Evolutionary conservation across 92 coral and sea anemone species (phyloP), one percentile per base, ranked within the genome.

Genomic region (Phenganax subtilis): DNA sequence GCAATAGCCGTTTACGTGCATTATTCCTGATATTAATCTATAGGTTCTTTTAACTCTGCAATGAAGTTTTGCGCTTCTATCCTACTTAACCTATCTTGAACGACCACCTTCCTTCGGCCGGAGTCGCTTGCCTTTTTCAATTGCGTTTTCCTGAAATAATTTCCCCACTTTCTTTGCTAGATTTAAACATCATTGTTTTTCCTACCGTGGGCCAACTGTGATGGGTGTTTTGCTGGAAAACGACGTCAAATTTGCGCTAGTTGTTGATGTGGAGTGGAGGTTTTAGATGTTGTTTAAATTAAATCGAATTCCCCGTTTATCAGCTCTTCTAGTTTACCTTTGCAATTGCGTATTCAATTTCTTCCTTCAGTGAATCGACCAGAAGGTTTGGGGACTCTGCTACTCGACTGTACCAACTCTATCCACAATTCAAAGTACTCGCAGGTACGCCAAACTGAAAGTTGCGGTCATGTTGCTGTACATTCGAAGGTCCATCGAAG

Each of bases 141-240:
- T 68, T 0, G 53, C 11, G 10, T 68, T n/a, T n/a, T 64, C 6
- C 17, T 7, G 6, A 17, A 17, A 61, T 54, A 12, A 10, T 29
- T 1, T 75, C 9, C 12, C 28, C 27, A 20, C 8, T 55, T 52
- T 65, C 57, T 17, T 71, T 54, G 61, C 52, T 73, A 93, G 97
- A 82, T 93, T 93, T 85, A 91, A 91, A 83, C 97, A 93, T 85
- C 97, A 93, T 79, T 93, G 96, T 68, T 75, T 86, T 60, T 70
- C 88, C 1, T 91, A 91, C 81, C 90, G 60, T 53, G 96, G 91
- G 16, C 91, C 96, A 8, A 93, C 90, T 80, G 91, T 88, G 31
- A 76, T 87, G 71, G 62, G 89, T 0, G 64, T 88, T 51, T 77
- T 62, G 62, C 61, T 91, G 71, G 90, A 72, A 76, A 75, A 82